Evolutionary conservation across 2,888 invertebrate genomes (phyloP).

Genomic region (Tetranychus piercei): DNA sequence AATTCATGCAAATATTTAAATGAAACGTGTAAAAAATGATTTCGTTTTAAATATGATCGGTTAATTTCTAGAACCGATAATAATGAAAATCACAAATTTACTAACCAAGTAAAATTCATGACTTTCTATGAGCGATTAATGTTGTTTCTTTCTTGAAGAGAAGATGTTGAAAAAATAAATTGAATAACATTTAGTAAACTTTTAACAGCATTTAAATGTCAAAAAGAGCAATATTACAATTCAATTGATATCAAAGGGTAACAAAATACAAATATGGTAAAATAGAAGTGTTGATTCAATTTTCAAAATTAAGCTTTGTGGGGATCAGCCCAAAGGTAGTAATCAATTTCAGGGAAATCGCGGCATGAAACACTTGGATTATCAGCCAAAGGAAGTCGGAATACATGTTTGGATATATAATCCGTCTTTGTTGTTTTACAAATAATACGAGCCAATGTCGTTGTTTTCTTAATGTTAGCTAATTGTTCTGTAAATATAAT

Average conservation of each 20-base stretch:
- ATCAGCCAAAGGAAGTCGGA: background rate
- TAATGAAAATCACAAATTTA: no score
- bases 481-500: conserved; percentile 16
- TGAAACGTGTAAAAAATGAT: no score
- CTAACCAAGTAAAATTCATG: no score
- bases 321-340: conserved; percentile 1
- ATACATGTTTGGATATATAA: background rate
- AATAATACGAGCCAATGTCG: conserved; percentile 19
- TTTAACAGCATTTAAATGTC: no score
- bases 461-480: conserved; percentile 14
- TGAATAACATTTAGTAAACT: no score
- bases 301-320: background rate
- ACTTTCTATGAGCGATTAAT: no score
- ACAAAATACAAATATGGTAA: background rate
- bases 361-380: background rate
- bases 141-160: no score
- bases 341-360: conserved; percentile 11
- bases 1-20: no score
- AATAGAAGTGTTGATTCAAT: background rate
- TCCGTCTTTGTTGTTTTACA: conserved; percentile 14
- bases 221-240: background rate
- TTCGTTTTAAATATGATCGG: no score
- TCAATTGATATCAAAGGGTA: background rate
- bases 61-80: no score
- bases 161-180: no score